Evolutionary conservation across 30 jellyfish, hydroid and myxozoan genomes (phyloP).

Genomic region (Aurelia coerulea): DNA sequence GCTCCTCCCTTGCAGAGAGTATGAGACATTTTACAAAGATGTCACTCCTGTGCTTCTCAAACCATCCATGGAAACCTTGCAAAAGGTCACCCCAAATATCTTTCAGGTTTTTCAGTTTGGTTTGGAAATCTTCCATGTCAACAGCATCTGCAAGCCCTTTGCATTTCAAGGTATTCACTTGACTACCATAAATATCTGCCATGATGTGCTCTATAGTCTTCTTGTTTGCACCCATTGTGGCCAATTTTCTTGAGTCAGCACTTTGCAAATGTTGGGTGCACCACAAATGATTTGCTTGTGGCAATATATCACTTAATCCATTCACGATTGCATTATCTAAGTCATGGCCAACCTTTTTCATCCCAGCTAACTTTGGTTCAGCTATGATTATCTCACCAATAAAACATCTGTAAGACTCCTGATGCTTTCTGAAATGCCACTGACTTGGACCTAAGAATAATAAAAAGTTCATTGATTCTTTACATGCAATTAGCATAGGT

Average conservation of each 20-base stretch:
- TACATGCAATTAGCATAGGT: no score
- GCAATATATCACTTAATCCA: conserved; percentile 46
- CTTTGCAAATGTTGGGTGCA: conserved; percentile 64
- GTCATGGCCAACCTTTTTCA: conserved; percentile 64
- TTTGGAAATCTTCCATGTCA: conserved; percentile 33
- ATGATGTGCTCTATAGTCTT: conserved; percentile 53
- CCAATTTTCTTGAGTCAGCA: conserved; percentile 47
- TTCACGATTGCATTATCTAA: conserved; percentile 57
- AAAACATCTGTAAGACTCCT: conserved; percentile 30
- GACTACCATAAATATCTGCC: conserved; percentile 67
- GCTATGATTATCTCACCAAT: conserved; percentile 38
- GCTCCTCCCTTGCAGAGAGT: conserved; percentile 37
- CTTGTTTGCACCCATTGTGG: conserved; percentile 51
- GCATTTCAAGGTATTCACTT: conserved; percentile 23
- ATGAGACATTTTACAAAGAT: conserved; percentile 31
- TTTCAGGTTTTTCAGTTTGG: conserved; percentile 25
- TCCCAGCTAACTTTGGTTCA: conserved; percentile 26
- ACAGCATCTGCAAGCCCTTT: conserved; percentile 58
- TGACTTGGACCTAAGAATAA: conserved; percentile 22
- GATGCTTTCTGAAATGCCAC: conserved; percentile 58
- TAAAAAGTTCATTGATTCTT: neutral
- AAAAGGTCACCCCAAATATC: conserved; percentile 49
- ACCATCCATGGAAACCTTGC: conserved; percentile 55
- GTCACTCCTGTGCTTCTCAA: conserved; percentile 20
- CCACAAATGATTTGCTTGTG: conserved; percentile 42